These are phyloP conservation scores for Aleiodes alternator DNA, from an alignment of 2,888 invertebrate genomes.

Conservation along the genomic window DNA sequence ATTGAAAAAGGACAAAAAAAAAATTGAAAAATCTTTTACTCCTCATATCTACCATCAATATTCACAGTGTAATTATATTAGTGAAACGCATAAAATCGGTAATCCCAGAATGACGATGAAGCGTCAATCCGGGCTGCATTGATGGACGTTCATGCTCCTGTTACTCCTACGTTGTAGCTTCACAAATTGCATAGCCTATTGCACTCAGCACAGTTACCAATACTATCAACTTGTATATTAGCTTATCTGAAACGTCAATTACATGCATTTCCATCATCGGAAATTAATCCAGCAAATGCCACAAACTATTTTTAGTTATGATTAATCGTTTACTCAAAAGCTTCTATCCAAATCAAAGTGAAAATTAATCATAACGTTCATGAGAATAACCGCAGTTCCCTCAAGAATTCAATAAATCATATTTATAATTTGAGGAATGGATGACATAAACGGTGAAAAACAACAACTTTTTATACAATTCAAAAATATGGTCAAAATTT, in stretches of 20 bases:
- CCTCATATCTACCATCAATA: constrained; percentile 26
- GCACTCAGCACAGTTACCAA: constrained; percentile 23
- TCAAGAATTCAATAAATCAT: too few relatives aligned
- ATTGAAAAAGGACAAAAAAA: too few relatives aligned
- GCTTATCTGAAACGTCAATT: constrained; percentile 35
- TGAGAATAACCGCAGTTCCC: too few relatives aligned
- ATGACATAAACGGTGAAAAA: too few relatives aligned
- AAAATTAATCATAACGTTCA: neutral
- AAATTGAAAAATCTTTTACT: neutral
- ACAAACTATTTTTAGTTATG: constrained; percentile 1
- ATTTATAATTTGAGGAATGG: too few relatives aligned
- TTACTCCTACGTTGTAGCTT: constrained; percentile 34
- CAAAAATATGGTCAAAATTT: too few relatives aligned
- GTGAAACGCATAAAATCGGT: constrained; percentile 45
- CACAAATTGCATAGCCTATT: constrained; percentile 43
- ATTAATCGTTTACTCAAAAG: constrained; percentile 13
- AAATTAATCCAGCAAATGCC: constrained; percentile 18
- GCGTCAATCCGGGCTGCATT: constrained; percentile 21
- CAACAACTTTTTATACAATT: too few relatives aligned
- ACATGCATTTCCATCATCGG: constrained; percentile 36
- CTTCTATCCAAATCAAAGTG: neutral
- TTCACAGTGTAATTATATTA: constrained; percentile 37
- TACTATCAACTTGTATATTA: constrained; percentile 23
- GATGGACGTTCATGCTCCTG: constrained; percentile 31
- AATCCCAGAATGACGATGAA: constrained; percentile 47